These are phyloP conservation scores for Labeo calbasu DNA, from an alignment of 2,797 vertebrate species.

Conservation along the genomic window DNA sequence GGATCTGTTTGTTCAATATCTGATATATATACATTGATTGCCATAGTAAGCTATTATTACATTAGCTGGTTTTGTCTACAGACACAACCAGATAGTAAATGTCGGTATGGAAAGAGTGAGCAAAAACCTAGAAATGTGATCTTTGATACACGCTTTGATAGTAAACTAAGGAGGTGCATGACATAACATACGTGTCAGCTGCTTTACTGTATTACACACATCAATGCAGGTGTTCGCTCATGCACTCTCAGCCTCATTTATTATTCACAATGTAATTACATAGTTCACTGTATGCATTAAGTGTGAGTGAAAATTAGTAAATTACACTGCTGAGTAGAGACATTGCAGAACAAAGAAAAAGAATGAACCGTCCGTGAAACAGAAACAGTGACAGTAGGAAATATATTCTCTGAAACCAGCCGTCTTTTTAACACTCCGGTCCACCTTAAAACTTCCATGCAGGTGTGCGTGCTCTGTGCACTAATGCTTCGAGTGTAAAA, in stretches of 20 bases:
- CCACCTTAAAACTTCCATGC: conserved; percentile 60
- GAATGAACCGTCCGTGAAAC: not conserved
- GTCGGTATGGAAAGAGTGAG: not conserved
- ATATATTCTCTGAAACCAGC: not conserved
- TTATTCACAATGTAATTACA: conserved; percentile 6
- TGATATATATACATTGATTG: not conserved
- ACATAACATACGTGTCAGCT: not conserved
- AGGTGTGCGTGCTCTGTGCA: conserved; percentile 58
- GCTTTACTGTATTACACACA: conserved; percentile 7
- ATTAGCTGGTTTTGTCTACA: not conserved
- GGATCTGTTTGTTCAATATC: conserved; percentile 1
- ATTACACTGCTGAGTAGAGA: not conserved
- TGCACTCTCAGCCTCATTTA: not conserved
- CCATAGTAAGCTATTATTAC: not conserved
- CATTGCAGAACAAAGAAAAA: not conserved
- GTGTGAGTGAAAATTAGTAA: not conserved
- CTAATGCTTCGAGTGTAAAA: conserved; percentile 58
- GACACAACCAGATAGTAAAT: not conserved
- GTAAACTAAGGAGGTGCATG: not conserved
- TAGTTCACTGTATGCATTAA: not conserved
- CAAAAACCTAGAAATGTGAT: not conserved
- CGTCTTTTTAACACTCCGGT: conserved; percentile 36
- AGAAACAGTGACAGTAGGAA: not conserved
- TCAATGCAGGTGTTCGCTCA: conserved; percentile 1
- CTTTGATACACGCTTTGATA: not conserved